Conservation (phyloP, 1,140 invertebrate genomes). For the Lepidurus apus region DNA sequence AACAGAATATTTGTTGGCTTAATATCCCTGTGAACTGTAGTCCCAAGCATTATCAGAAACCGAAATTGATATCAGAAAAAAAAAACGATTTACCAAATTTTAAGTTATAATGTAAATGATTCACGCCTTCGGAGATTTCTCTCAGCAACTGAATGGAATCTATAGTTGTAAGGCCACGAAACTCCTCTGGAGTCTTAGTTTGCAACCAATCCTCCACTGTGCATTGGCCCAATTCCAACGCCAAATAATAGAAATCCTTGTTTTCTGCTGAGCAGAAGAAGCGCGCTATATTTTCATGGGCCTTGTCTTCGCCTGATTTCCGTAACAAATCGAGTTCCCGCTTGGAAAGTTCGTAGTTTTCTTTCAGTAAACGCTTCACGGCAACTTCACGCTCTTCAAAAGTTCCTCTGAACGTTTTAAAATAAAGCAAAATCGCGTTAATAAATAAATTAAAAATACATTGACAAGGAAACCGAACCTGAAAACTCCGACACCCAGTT, state of each 20-base stretch:
- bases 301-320: constrained; percentile 68
- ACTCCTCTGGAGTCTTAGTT: constrained; percentile 58
- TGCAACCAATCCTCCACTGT: constrained; percentile 90
- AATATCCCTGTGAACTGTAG: constrained; percentile 88
- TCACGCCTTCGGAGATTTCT: constrained; percentile 82
- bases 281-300: constrained; percentile 89
- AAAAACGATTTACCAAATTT: constrained; percentile 60
- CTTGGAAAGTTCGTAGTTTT: constrained; percentile 92
- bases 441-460: too few species aligned
- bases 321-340: constrained; percentile 89
- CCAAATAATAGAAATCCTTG: constrained; percentile 82
- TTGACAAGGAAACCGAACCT: too few species aligned
- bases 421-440: too few species aligned
- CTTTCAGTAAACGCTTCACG: constrained; percentile 88
- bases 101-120: constrained; percentile 90
- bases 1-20: constrained; percentile 97
- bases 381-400: constrained; percentile 92
- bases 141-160: constrained; percentile 63
- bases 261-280: constrained; percentile 86
- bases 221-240: constrained; percentile 87
- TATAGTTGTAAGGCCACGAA: constrained; percentile 52
- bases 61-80: constrained; percentile 27
- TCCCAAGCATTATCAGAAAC: constrained; percentile 34
- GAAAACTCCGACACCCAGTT: too few species aligned
- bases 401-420: constrained; percentile 55